phyloP scores from a whole-genome alignment of 2,113 vertebrate species.

The Prunella himalayana region DNA sequence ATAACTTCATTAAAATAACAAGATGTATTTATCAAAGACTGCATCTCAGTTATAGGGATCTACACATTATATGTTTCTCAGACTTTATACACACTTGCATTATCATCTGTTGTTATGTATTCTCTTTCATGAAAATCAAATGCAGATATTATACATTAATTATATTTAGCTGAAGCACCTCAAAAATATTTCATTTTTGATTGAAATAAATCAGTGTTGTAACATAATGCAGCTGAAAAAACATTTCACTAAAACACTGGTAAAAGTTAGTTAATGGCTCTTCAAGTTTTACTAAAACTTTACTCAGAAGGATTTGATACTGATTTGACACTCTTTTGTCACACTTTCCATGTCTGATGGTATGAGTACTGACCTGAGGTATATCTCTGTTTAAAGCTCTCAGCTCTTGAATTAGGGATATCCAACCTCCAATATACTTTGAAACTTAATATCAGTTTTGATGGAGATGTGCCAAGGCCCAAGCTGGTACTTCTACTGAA shows the following conservation, averaged over 20 bases:
- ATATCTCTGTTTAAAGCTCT: neutral
- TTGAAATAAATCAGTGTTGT: neutral
- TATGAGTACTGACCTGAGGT: neutral
- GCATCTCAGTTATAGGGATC: neutral
- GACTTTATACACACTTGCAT: neutral
- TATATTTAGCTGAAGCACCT: neutral
- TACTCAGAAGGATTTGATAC: neutral
- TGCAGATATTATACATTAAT: neutral
- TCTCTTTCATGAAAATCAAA: neutral
- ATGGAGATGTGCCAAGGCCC: rapidly evolving
- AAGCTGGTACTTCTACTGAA: neutral
- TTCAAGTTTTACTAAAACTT: neutral
- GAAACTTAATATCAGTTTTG: neutral
- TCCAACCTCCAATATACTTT: neutral
- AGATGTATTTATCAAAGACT: neutral
- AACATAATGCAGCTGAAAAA: neutral
- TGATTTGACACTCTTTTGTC: neutral
- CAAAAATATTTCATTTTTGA: neutral
- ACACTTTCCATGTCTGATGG: neutral
- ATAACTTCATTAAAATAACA: neutral
- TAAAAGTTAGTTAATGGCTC: neutral
- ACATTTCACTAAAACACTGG: neutral
- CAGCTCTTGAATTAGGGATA: neutral
- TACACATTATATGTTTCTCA: neutral
- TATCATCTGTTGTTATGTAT: neutral